phyloP scores from a whole-genome alignment of 2,888 invertebrate genomes.

The Callyntrura sp. region DNA sequence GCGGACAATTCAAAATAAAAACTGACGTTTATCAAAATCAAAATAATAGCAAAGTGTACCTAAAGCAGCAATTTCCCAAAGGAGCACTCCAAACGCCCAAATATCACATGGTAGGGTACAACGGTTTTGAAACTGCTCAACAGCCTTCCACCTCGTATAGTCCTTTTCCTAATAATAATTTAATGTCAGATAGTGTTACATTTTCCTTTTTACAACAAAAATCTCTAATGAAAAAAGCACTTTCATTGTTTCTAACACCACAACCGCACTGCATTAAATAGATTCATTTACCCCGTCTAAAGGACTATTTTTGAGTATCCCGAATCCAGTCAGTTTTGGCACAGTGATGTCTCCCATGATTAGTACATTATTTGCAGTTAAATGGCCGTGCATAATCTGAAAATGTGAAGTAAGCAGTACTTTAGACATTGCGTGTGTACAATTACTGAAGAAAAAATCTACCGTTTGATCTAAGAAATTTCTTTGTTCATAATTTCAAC shows the following conservation, averaged over 20 bases:
- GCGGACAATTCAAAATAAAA: neutral
- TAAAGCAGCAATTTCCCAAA: constrained; percentile 93
- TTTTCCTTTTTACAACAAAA: too few species aligned
- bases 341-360: constrained; percentile 88
- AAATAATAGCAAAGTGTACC: neutral
- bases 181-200: too few species aligned
- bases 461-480: too few species aligned
- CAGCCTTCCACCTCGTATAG: constrained; percentile 92
- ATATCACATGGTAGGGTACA: constrained; percentile 91
- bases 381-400: constrained; percentile 88
- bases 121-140: constrained; percentile 90
- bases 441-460: neutral
- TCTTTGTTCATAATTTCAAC: too few species aligned
- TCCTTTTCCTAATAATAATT: constrained; percentile 87
- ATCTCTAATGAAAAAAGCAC: neutral
- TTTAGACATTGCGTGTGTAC: neutral
- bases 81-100: constrained; percentile 93
- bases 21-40: neutral
- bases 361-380: constrained; percentile 91
- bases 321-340: constrained; percentile 91
- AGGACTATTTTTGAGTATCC: constrained; percentile 89
- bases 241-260: neutral
- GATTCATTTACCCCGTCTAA: constrained; percentile 87
- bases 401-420: neutral
- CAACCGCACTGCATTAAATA: neutral